Percentiles rank a stretch among this genome's conserved stretches.
These are phyloP conservation scores for Priocnemis perturbator DNA, from an alignment of 2,888 invertebrate species.

Conservation along the genomic window DNA sequence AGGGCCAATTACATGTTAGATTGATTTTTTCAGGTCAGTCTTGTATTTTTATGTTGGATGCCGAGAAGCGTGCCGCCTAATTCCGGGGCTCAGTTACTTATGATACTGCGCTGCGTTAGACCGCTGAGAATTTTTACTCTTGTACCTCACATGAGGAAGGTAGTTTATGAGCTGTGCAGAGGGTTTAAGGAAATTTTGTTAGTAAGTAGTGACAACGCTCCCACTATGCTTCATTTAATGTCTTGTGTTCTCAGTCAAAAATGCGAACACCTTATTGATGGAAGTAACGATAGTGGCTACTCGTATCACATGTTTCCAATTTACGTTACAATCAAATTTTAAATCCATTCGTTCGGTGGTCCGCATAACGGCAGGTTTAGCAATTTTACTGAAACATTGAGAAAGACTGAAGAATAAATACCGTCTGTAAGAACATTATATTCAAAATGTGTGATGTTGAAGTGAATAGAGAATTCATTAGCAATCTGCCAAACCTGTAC, in stretches of 20 bases:
- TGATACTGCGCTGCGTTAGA: conserved; percentile 97
- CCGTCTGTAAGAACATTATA: too few species aligned
- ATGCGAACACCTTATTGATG: too few species aligned
- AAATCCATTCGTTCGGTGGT: too few species aligned
- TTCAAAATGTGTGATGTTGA: too few species aligned
- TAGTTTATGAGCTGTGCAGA: conserved; percentile 97
- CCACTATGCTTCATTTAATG: background rate
- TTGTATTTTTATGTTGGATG: conserved; percentile 98
- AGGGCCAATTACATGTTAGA: conserved; percentile 2
- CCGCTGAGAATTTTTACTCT: conserved; percentile 97
- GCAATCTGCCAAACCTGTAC: too few species aligned
- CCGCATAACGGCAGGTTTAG: too few species aligned
- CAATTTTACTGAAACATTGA: too few species aligned
- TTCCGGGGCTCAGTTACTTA: conserved; percentile 94
- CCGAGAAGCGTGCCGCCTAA: conserved; percentile 93
- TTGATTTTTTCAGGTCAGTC: conserved; percentile 83
- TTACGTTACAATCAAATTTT: too few species aligned
- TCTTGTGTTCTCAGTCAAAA: background rate
- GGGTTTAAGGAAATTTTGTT: conserved; percentile 99
- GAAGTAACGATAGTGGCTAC: too few species aligned
- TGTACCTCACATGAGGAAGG: conserved; percentile 99
- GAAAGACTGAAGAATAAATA: too few species aligned
- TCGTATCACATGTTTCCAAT: too few species aligned
- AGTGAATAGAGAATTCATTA: too few species aligned
- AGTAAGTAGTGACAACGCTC: conserved; percentile 76